Evolutionary conservation across 64 coral and sea anemone genomes (phyloP), one percentile per base, ranked within the genome.

Genomic region (Trachythela sp.): DNA sequence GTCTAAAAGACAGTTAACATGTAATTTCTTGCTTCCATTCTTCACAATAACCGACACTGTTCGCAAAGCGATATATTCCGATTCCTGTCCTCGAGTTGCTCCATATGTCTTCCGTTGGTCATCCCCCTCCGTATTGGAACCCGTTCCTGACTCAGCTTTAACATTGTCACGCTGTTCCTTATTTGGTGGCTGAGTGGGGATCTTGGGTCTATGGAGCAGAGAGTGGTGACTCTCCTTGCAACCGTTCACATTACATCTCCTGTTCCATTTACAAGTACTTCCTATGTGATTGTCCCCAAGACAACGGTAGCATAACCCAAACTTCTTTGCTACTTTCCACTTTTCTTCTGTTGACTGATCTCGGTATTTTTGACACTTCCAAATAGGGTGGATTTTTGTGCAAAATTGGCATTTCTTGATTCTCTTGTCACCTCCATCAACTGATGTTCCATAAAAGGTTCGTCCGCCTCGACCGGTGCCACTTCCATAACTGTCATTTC

Each of bases 301-400:
- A 14, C 32, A 89, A 70, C 37, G 52, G 38, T 15, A 87, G 33
- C 20, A 37, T n/a, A 92, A 72, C 2, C 94, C 91, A 3, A 88
- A 76, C 36, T 92, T 70, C 36, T 91, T 92, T n/a, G 94, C 88
- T 36, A 85, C 60, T 17, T 64, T 92, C 91, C 85, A 95, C 24
- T 84, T 89, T 18, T 95, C 85, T 50, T 88, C 75, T 22, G 54
- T 24, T 41, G 52, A 13, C 70, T 58, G 51, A 26, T 72, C 85
- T 87, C 89, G 89, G 38, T 89, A 83, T 37, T 83, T 40, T 17
- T 86, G 40, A 75, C 90, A 95, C 20, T 90, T 92, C 91, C 91
- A 90, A 27, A 90, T 72, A 64, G 70, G 68, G 30, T 90, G 88
- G 29, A 83, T 87, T 48, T 85, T 36, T 17, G 48, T 77, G 38